phyloP scores from a whole-genome alignment of 2,888 invertebrate genomes.

The Brachyopa scutellaris region DNA sequence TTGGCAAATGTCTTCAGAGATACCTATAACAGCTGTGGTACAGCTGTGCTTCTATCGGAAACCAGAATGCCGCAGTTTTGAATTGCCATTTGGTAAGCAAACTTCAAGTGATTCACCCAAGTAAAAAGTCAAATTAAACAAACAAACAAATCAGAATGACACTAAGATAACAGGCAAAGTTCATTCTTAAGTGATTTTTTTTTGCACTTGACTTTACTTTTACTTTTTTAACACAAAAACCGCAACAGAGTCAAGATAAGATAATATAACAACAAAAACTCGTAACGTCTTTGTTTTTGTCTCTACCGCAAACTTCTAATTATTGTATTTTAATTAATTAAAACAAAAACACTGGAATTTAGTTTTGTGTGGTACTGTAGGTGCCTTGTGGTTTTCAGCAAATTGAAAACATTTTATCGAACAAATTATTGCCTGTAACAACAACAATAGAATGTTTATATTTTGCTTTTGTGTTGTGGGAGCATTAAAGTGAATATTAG shows the following conservation, averaged over 20 bases:
- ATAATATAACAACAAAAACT: background rate
- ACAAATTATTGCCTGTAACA: background rate
- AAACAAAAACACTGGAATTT: no score
- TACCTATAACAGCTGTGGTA: no score
- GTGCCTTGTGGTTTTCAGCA: background rate
- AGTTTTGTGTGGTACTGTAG: no score
- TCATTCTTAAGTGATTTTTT: background rate
- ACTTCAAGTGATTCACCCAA: background rate
- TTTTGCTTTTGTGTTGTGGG: no score
- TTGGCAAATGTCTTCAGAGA: no score
- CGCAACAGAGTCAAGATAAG: background rate
- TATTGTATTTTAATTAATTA: no score
- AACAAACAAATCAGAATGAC: background rate
- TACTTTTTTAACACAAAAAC: background rate
- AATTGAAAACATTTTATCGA: background rate
- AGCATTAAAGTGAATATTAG: constrained; percentile 1
- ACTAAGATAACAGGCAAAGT: background rate
- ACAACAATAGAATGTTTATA: no score
- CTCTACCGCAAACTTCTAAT: no score
- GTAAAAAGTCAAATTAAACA: background rate
- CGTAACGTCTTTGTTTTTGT: no score
- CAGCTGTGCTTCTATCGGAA: no score
- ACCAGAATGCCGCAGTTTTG: no score
- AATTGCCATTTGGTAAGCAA: background rate
- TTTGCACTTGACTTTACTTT: background rate